Evolutionary conservation across 2,113 vertebrate genomes (phyloP).

Genomic region (Microcebus griseorufus): DNA sequence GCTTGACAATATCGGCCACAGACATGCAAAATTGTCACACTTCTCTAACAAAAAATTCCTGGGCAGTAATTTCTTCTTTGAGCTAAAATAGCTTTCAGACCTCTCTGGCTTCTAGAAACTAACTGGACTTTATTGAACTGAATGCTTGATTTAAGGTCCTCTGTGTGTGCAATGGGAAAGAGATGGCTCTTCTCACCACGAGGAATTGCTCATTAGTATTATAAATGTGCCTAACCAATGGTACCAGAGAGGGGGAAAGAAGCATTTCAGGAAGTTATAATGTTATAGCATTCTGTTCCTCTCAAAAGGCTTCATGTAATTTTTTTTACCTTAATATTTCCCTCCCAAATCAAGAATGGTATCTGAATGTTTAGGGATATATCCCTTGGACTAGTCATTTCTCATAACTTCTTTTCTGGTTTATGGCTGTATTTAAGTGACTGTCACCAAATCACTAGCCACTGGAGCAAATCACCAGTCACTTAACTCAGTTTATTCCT

Average conservation of each 20-base stretch:
- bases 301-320: background rate
- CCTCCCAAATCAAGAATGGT: background rate
- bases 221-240: background rate
- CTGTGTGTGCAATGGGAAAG: background rate
- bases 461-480: background rate
- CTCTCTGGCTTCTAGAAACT: background rate
- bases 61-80: background rate
- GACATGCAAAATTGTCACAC: constrained; percentile 42
- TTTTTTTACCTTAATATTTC: background rate
- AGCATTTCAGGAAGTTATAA: background rate
- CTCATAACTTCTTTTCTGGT: background rate
- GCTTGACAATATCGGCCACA: background rate
- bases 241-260: background rate
- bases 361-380: background rate
- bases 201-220: background rate
- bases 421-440: background rate
- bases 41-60: constrained; percentile 35
- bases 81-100: constrained; percentile 25
- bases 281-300: background rate
- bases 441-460: background rate
- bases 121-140: background rate
- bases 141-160: background rate
- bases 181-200: background rate
- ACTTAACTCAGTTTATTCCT: background rate
- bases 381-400: background rate